phyloP scores from a whole-genome alignment of 2,113 vertebrate genomes.

The Camarhynchus parvulus region DNA sequence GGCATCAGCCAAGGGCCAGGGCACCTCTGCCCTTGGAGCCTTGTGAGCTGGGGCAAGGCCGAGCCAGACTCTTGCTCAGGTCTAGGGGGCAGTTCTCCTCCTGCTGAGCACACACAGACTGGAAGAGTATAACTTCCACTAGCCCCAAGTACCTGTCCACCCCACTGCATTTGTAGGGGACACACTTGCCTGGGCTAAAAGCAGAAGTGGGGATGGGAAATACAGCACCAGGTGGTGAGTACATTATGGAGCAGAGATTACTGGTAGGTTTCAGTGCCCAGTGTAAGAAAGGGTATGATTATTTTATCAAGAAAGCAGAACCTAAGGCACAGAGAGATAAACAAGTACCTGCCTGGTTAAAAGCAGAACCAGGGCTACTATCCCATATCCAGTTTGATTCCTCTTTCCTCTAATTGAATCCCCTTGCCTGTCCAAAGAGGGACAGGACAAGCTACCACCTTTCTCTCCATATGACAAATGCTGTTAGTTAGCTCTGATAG shows the following conservation, averaged over 20 bases:
- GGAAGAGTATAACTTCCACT: neutral
- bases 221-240: neutral
- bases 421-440: neutral
- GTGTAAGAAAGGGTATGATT: neutral
- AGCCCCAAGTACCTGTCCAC: neutral
- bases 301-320: neutral
- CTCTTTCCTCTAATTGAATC: neutral
- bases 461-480: neutral
- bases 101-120: neutral
- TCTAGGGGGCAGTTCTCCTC: fast-evolving
- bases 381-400: fast-evolving
- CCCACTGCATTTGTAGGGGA: neutral
- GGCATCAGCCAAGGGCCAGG: neutral
- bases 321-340: neutral
- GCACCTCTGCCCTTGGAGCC: neutral
- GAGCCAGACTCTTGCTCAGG: neutral
- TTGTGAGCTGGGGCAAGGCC: neutral
- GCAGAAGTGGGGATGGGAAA: neutral
- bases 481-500: neutral
- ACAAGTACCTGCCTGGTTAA: neutral
- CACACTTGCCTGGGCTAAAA: neutral
- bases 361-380: neutral
- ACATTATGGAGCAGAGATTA: neutral
- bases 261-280: neutral
- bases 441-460: neutral